Conservation (phyloP, 1,140 invertebrate species). For the Meloidogyne chitwoodi region DNA sequence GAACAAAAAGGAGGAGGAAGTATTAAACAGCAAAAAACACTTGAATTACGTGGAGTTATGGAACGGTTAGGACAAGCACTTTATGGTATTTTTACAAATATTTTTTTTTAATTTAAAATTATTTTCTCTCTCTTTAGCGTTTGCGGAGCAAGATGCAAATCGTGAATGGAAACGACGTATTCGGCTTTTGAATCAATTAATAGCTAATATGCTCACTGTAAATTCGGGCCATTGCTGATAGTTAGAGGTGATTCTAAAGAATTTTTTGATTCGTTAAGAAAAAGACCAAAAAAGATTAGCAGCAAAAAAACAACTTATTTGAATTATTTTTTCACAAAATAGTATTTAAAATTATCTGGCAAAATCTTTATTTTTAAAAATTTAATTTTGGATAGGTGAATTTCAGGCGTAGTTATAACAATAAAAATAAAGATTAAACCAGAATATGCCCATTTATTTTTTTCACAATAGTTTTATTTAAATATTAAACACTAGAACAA, state of each 20-base stretch:
- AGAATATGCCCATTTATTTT: too few relatives aligned
- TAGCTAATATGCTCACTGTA: conserved; percentile 10
- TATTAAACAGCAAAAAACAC: background rate
- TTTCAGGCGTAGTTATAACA: too few relatives aligned
- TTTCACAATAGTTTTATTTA: too few relatives aligned
- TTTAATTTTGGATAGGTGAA: too few relatives aligned
- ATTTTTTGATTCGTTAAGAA: background rate
- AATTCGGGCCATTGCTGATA: background rate
- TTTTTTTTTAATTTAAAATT: background rate
- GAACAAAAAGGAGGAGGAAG: background rate
- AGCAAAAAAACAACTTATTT: background rate
- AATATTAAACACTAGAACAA: too few relatives aligned
- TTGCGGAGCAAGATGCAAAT: conserved; percentile 4
- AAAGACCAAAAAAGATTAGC: background rate
- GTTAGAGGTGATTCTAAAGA: too few relatives aligned
- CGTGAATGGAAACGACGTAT: conserved; percentile 1
- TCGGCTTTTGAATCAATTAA: conserved; percentile 17
- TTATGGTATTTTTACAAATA: background rate
- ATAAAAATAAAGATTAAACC: too few relatives aligned
- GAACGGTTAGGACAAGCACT: background rate
- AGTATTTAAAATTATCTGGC: too few relatives aligned
- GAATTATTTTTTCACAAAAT: too few relatives aligned
- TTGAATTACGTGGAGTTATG: background rate
- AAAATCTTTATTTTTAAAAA: too few relatives aligned
- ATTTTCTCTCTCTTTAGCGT: background rate